A percentile compares a stretch with the other conserved stretches of the same genome.
These are phyloP conservation scores for Melopsittacus undulatus DNA, from an alignment of 2,797 vertebrate species.

Conservation along the genomic window DNA sequence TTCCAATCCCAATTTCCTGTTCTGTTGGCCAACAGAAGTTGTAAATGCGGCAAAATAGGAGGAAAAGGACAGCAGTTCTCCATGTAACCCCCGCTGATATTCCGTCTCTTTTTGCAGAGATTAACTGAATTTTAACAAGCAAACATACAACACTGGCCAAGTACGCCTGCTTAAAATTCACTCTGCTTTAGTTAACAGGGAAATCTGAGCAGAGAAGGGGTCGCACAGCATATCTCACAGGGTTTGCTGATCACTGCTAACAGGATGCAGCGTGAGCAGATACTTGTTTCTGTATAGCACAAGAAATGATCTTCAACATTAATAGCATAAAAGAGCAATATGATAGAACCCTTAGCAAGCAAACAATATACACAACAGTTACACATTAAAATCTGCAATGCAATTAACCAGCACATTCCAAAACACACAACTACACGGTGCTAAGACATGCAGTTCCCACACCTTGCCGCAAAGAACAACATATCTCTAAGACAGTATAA, in stretches of 20 bases:
- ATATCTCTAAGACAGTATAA: not conserved
- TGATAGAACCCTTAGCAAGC: not conserved
- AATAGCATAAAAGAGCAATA: not conserved
- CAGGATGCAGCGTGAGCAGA: not conserved
- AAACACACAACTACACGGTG: fast-evolving
- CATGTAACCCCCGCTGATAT: not conserved
- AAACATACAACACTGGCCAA: constrained; percentile 24
- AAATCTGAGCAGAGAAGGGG: not conserved
- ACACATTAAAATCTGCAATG: not conserved
- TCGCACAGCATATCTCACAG: not conserved
- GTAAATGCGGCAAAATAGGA: not conserved
- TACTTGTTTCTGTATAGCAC: not conserved
- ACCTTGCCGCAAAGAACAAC: not conserved
- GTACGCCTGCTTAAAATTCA: constrained; percentile 47
- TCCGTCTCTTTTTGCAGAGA: constrained; percentile 21
- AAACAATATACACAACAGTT: not conserved
- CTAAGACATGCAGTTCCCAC: not conserved
- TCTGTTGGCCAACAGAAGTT: not conserved
- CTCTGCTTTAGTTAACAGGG: not conserved
- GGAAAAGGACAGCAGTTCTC: not conserved
- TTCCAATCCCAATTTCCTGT: not conserved
- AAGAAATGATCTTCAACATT: not conserved
- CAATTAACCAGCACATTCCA: not conserved
- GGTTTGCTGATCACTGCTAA: constrained; percentile 10
- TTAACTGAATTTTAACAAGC: constrained; percentile 48